phyloP scores from a whole-genome alignment of 2,888 invertebrate genomes.

The Amphimallon solstitiale region DNA sequence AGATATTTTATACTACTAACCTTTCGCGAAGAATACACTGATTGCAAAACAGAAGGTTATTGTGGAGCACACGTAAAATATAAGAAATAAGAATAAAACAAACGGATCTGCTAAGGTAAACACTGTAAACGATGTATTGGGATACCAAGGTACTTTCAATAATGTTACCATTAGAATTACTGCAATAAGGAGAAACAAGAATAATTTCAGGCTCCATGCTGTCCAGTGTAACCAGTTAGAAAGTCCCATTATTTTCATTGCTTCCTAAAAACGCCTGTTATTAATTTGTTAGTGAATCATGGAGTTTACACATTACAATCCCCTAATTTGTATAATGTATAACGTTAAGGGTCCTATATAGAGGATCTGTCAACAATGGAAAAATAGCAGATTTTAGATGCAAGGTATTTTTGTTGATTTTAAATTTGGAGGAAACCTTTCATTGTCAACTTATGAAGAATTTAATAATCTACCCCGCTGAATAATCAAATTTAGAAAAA shows the following conservation, averaged over 20 bases:
- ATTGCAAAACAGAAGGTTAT: constrained; percentile 84
- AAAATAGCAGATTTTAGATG: too few relatives aligned
- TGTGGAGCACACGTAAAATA: constrained; percentile 75
- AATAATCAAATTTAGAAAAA: too few relatives aligned
- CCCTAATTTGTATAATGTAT: too few relatives aligned
- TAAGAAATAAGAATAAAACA: constrained; percentile 75
- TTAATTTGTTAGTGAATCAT: too few relatives aligned
- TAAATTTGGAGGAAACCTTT: too few relatives aligned
- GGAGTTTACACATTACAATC: too few relatives aligned
- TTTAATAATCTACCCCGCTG: too few relatives aligned
- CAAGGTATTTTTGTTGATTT: too few relatives aligned
- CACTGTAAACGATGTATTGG: constrained; percentile 68
- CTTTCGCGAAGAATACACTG: constrained; percentile 82
- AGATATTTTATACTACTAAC: constrained; percentile 61
- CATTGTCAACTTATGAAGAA: too few relatives aligned
- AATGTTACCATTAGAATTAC: constrained; percentile 67
- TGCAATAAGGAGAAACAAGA: constrained; percentile 72
- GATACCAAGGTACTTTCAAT: constrained; percentile 61
- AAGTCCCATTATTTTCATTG: constrained; percentile 92
- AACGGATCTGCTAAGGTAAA: constrained; percentile 75
- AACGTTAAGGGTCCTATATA: too few relatives aligned
- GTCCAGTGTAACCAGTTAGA: constrained; percentile 85
- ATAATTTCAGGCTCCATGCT: constrained; percentile 84
- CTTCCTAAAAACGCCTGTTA: constrained; percentile 80
- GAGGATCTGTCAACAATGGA: too few relatives aligned